Conservation (phyloP, 2,888 invertebrate species). For the Tinea semifulvella region DNA sequence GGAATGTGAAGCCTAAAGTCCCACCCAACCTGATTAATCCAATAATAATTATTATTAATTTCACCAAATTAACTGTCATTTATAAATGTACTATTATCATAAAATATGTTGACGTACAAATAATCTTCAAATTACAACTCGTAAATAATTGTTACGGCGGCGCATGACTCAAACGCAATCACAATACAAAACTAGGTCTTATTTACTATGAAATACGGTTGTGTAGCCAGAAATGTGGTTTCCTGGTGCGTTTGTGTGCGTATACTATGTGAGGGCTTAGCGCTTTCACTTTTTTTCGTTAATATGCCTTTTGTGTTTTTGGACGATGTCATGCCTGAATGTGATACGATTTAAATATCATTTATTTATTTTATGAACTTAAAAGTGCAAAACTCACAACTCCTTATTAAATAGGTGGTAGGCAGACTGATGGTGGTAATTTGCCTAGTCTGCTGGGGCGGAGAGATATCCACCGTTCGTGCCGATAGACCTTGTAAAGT, state of each 20-base stretch:
- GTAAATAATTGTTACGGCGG: background rate
- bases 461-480: too few relatives aligned
- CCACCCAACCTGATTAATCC: too few relatives aligned
- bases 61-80: conserved; percentile 1
- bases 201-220: conserved; percentile 17
- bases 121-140: background rate
- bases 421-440: too few relatives aligned
- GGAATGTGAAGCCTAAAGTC: too few relatives aligned
- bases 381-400: too few relatives aligned
- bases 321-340: conserved; percentile 41
- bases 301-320: conserved; percentile 61
- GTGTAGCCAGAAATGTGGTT: conserved; percentile 19
- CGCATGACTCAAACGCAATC: conserved; percentile 13
- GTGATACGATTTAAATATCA: background rate
- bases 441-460: too few relatives aligned
- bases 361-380: too few relatives aligned
- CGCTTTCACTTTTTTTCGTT: conserved; percentile 52
- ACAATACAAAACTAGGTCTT: conserved; percentile 20
- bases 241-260: conserved; percentile 25
- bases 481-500: too few relatives aligned
- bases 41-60: background rate
- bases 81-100: conserved; percentile 5
- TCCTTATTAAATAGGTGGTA: too few relatives aligned
- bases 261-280: conserved; percentile 5
- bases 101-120: background rate